A percentile compares a stretch with the other conserved stretches of the same genome.
phyloP scores from a whole-genome alignment of 2,888 invertebrate genomes.

The Aplocera efformata region DNA sequence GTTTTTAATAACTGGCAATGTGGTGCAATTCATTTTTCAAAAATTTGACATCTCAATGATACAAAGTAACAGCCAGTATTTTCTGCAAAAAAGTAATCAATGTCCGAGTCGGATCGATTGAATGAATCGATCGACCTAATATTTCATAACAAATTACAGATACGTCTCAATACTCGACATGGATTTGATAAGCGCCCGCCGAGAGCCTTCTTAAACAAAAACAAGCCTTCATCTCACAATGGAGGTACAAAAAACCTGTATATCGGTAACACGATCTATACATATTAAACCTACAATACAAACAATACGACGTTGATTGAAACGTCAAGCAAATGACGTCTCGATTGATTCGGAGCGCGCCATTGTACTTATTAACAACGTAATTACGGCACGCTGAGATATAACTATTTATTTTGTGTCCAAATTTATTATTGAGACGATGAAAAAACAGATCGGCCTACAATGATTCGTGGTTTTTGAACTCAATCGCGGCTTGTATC shows the following conservation, averaged over 20 bases:
- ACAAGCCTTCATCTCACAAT: constrained; percentile 56
- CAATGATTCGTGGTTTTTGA: constrained; percentile 67
- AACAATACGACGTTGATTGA: constrained; percentile 78
- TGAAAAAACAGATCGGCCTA: constrained; percentile 58
- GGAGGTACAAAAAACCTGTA: constrained; percentile 62
- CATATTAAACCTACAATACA: constrained; percentile 76
- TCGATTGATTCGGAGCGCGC: constrained; percentile 66
- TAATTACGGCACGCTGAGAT: constrained; percentile 75
- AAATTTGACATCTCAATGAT: constrained; percentile 18
- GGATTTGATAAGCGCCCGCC: constrained; percentile 44
- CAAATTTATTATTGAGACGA: constrained; percentile 68
- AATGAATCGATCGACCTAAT: constrained; percentile 47
- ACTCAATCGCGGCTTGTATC: constrained; percentile 52
- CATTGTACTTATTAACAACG: constrained; percentile 74
- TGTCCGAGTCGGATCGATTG: constrained; percentile 25
- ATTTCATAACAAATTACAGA: constrained; percentile 64
- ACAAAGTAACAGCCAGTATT: constrained; percentile 15
- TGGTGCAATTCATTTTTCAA: constrained; percentile 11
- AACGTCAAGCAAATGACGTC: constrained; percentile 75
- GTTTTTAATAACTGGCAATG: constrained; percentile 33
- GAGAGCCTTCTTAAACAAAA: constrained; percentile 50
- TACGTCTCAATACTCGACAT: constrained; percentile 55
- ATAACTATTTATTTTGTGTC: constrained; percentile 74
- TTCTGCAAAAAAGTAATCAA: constrained; percentile 18
- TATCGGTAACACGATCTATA: constrained; percentile 79